These are phyloP conservation scores for Cromileptes altivelis DNA, from an alignment of 2,113 vertebrate species.

Conservation along the genomic window DNA sequence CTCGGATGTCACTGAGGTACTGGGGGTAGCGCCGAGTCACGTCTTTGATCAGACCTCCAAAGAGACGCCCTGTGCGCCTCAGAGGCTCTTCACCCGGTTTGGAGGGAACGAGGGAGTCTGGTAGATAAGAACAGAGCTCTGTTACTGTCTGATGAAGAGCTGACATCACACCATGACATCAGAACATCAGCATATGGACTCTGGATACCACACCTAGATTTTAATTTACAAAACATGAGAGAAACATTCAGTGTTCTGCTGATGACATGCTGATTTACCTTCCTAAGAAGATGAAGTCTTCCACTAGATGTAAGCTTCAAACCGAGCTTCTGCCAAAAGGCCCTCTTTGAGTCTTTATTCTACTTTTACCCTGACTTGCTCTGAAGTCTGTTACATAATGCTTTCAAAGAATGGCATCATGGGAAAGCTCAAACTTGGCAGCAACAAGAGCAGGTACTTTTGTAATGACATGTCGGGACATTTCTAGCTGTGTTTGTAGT, in stretches of 20 bases:
- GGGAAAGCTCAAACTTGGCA: too few species aligned
- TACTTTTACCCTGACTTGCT: too few species aligned
- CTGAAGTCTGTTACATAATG: too few species aligned
- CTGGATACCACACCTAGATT: too few species aligned
- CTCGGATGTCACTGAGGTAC: slow-evolving; percentile 92
- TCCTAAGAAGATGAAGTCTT: not conserved
- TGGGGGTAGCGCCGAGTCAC: slow-evolving; percentile 90
- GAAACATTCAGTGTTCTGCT: not conserved
- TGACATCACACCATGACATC: not conserved
- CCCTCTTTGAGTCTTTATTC: too few species aligned
- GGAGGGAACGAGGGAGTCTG: slow-evolving; percentile 85
- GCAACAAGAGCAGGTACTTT: too few species aligned
- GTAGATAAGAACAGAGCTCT: not conserved
- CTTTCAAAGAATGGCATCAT: too few species aligned
- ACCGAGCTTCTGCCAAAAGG: too few species aligned
- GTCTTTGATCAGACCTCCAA: slow-evolving; percentile 91
- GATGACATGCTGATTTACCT: not conserved
- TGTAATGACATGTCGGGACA: too few species aligned
- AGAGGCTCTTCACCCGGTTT: slow-evolving; percentile 87
- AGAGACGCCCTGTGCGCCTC: slow-evolving; percentile 88
- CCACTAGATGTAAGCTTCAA: too few species aligned
- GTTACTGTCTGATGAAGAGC: not conserved
- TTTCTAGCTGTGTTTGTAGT: too few species aligned
- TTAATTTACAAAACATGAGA: not conserved
- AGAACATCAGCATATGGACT: too few species aligned